Conservation (phyloP, 2,797 vertebrate genomes). For the Poecilia picta region DNA sequence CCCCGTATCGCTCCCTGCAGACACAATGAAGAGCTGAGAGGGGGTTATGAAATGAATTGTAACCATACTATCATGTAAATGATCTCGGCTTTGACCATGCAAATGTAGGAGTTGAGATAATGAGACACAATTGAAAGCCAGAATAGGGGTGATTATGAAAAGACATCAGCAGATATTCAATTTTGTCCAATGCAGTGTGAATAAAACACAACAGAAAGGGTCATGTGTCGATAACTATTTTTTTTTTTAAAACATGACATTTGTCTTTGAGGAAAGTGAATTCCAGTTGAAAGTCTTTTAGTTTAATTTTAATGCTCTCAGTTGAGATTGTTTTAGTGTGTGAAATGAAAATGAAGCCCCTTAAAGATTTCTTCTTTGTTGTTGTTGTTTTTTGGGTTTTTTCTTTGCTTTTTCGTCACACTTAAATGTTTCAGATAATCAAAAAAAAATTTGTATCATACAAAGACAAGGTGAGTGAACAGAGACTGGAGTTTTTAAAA, state of each 20-base stretch:
- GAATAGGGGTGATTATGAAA: slow-evolving; percentile 38
- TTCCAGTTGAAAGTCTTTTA: background rate
- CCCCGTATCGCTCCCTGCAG: slow-evolving; percentile 36
- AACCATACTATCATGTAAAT: slow-evolving; percentile 62
- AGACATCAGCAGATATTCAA: slow-evolving; percentile 40
- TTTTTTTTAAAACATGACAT: slow-evolving; percentile 3
- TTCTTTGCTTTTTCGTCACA: background rate
- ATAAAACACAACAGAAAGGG: slow-evolving; percentile 12
- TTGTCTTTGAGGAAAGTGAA: background rate
- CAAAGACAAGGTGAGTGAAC: background rate
- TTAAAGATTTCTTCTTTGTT: background rate
- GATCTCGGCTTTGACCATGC: slow-evolving; percentile 65
- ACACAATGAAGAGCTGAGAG: slow-evolving; percentile 17
- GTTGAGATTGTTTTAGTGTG: background rate
- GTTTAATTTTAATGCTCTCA: background rate
- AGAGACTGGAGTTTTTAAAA: background rate
- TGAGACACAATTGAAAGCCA: slow-evolving; percentile 14
- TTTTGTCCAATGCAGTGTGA: slow-evolving; percentile 9
- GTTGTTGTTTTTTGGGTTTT: too few species aligned
- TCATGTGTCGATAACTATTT: slow-evolving; percentile 8
- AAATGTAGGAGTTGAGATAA: slow-evolving; percentile 47
- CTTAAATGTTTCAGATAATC: background rate
- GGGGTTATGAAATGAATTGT: slow-evolving; percentile 55
- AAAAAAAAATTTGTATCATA: background rate
- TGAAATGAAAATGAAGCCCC: background rate